Evolutionary conservation across 2,888 invertebrate genomes (phyloP), one percentile per base, ranked within the genome.

Genomic region (Drosophila atroscutellata): DNA sequence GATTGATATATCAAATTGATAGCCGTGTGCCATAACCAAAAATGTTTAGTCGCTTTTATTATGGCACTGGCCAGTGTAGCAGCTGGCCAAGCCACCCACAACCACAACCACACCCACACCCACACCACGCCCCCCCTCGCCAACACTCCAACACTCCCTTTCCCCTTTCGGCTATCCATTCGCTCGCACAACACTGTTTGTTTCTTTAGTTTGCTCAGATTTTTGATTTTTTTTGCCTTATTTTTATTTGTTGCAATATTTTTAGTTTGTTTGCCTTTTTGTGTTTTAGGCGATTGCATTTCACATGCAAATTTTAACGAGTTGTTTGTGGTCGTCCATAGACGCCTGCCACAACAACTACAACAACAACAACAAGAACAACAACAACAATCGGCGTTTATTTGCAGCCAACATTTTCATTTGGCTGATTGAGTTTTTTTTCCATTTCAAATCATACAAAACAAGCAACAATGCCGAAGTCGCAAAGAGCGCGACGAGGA

Each of bases 1-100:
- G 84, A 85, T 85, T 85, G 84, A 85, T 85, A 88, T 80, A 85
- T 88, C 85, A 88, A 86, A 77, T 88, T 86, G 89, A 88, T 88
- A 72, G 86, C 84, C 73, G 47, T 57, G 52, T 59, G 62, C 50
- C 50, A 67, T 74, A 75, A 57, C 69, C 77, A 63, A 75, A 82
- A 82, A 72, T 79, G 67, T 69, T 74, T 74, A 71, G 85, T 58
- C 55, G 66, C 13, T 80, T 72, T 60, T 71, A 65, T 62, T 75
- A 54, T 57, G 36, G 56, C 49, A 42, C 30, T 75, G 63, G 54
- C 18, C 47, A 57, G 20, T 52, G 24, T 24, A 34, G 20, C 52
- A 52, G 34, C 52, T 34, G 32, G 34, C 52, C 20, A 24, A 39
- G 1, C 54, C 24, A 11, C 11, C 11, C 28, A n/a, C 28, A 11